phyloP scores from a whole-genome alignment of 2,888 invertebrate genomes.

The Perizoma flavofasciatum region DNA sequence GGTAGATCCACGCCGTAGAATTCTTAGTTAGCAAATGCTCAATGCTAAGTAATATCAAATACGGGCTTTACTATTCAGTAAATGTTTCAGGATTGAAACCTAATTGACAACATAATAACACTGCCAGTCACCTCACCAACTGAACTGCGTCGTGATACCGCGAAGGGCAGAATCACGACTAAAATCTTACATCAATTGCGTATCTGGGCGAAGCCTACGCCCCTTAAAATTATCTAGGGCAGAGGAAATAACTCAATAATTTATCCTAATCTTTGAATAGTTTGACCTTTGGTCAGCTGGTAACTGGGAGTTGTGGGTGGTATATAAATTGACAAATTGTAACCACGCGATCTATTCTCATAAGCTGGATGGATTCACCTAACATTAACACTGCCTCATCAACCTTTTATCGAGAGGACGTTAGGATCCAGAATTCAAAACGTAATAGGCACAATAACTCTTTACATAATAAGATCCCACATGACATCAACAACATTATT shows the following conservation, averaged over 20 bases:
- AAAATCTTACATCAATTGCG: slow-evolving; percentile 56
- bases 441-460: neutral
- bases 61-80: too few species aligned
- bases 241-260: slow-evolving; percentile 19
- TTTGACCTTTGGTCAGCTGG: too few species aligned
- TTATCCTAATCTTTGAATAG: slow-evolving; percentile 17
- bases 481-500: slow-evolving; percentile 3
- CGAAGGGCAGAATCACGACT: slow-evolving; percentile 58
- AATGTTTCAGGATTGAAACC: slow-evolving; percentile 9
- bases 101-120: slow-evolving; percentile 37
- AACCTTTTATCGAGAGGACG: too few species aligned
- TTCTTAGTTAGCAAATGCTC: too few species aligned
- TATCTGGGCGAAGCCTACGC: slow-evolving; percentile 44
- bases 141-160: slow-evolving; percentile 54
- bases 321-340: too few species aligned
- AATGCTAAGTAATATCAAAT: neutral
- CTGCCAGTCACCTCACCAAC: slow-evolving; percentile 20
- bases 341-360: too few species aligned
- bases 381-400: too few species aligned
- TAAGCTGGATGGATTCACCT: too few species aligned
- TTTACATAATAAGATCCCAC: neutral
- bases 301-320: too few species aligned
- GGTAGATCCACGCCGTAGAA: neutral
- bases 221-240: slow-evolving; percentile 37
- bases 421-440: neutral